phyloP scores from a whole-genome alignment of 2,113 vertebrate genomes.

The Oreocharis arfaki region DNA sequence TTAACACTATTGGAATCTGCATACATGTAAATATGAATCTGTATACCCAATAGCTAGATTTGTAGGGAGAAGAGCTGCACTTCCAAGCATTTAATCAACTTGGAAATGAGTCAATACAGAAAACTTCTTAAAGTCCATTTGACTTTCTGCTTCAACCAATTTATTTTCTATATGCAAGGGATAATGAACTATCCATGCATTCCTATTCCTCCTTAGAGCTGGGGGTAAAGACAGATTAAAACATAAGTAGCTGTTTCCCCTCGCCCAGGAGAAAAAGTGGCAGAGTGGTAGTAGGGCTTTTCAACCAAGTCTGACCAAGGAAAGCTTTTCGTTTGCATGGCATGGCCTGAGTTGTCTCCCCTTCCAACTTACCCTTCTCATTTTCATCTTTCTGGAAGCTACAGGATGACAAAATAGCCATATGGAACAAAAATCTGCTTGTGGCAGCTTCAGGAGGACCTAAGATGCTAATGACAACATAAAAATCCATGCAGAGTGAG shows the following conservation, averaged over 20 bases:
- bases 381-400: background rate
- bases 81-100: slow-evolving; percentile 21
- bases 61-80: background rate
- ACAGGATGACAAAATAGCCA: background rate
- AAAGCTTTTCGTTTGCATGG: background rate
- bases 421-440: background rate
- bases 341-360: background rate
- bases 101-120: slow-evolving; percentile 36
- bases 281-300: background rate
- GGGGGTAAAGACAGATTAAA: background rate
- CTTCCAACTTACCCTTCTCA: background rate
- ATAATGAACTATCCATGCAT: background rate
- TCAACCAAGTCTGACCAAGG: background rate
- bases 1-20: background rate
- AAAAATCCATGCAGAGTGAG: background rate
- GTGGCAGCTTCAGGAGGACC: background rate
- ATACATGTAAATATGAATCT: background rate
- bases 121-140: slow-evolving; percentile 34
- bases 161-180: background rate
- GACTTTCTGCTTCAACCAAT: slow-evolving; percentile 47
- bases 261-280: background rate
- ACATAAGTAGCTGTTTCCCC: background rate
- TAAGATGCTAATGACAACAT: background rate
- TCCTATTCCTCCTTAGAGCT: background rate
- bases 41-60: background rate